A percentile compares a stretch with the other conserved stretches of the same genome.
Evolutionary conservation across 2,888 invertebrate genomes (phyloP).

Genomic region (Agonopterix alstromeriana): DNA sequence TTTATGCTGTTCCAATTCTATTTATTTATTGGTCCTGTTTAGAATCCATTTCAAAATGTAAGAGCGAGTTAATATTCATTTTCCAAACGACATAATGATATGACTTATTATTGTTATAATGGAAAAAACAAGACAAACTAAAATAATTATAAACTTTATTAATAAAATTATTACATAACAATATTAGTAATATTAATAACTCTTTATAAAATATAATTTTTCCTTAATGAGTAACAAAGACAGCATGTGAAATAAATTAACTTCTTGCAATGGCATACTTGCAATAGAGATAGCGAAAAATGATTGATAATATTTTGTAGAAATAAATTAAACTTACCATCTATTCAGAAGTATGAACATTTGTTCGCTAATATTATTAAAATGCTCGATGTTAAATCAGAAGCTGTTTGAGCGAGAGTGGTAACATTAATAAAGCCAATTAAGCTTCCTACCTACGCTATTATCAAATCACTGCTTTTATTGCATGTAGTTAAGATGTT

Average conservation of each 20-base stretch:
- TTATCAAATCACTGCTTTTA: neutral
- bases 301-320: too few relatives aligned
- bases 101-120: too few relatives aligned
- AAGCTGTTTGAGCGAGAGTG: conserved; percentile 12
- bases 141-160: conserved; percentile 31
- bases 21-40: too few relatives aligned
- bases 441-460: conserved; percentile 5
- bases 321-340: too few relatives aligned
- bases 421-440: conserved; percentile 9
- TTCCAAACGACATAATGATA: too few relatives aligned
- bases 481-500: neutral
- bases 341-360: too few relatives aligned
- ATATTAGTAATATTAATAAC: conserved; percentile 37
- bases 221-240: conserved; percentile 7
- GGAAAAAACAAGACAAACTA: neutral
- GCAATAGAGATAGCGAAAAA: too few relatives aligned
- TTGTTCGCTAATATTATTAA: neutral
- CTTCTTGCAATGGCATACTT: conserved; percentile 2
- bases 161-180: conserved; percentile 32
- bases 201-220: conserved; percentile 3
- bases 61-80: too few relatives aligned
- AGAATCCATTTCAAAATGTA: too few relatives aligned
- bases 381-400: conserved; percentile 11
- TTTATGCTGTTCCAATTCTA: too few relatives aligned
- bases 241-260: conserved; percentile 9